Percentiles rank a stretch among this genome's conserved stretches.
Conservation (phyloP, 2,113 vertebrate species). For the Apodemus speciosus region DNA sequence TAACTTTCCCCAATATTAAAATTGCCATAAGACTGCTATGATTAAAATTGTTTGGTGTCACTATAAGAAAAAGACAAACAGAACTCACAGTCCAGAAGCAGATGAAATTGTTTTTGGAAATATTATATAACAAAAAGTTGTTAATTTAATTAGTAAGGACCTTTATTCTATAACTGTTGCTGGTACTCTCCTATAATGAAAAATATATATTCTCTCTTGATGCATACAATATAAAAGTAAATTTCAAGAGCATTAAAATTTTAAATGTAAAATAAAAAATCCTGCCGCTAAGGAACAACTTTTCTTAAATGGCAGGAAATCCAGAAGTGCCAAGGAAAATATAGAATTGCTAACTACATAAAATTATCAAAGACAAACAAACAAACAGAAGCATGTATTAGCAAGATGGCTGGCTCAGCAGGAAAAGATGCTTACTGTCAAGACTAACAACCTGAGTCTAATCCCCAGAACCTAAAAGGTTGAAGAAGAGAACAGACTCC, state of each 20-base stretch:
- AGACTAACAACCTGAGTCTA: neutral
- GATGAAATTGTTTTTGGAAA: conserved; percentile 11
- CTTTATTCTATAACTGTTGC: conserved; percentile 34
- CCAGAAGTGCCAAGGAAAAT: neutral
- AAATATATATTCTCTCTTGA: conserved; percentile 8
- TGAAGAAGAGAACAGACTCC: neutral
- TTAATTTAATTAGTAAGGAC: neutral
- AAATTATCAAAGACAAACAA: neutral
- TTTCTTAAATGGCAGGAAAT: conserved; percentile 23
- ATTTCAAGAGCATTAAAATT: conserved; percentile 23
- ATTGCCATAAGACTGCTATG: neutral
- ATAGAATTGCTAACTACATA: neutral
- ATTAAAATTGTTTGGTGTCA: neutral
- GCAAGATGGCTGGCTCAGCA: neutral
- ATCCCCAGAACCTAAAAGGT: neutral
- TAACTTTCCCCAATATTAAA: conserved; percentile 12
- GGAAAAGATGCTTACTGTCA: neutral
- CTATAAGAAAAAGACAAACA: neutral
- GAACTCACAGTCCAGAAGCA: conserved; percentile 26
- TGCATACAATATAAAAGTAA: conserved; percentile 33
- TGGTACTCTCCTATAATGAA: neutral
- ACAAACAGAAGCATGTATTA: neutral
- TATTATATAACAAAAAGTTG: neutral
- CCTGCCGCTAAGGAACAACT: neutral
- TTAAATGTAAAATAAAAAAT: conserved; percentile 17